A percentile compares a stretch with the other conserved stretches of the same genome.
phyloP scores from a whole-genome alignment of 2,797 vertebrate genomes.

The Nannoperca australis region DNA sequence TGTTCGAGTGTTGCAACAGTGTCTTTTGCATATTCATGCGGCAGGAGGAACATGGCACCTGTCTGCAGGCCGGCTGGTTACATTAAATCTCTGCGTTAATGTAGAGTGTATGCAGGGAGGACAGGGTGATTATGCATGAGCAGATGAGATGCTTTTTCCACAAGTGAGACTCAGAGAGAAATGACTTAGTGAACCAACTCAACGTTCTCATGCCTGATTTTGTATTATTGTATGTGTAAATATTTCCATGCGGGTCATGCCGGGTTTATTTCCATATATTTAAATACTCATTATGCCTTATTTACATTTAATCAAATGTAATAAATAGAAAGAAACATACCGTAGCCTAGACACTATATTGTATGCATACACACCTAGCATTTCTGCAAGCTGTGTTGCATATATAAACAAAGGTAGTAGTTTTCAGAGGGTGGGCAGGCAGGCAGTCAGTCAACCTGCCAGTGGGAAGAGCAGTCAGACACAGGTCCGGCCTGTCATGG shows the following conservation, averaged over 20 bases:
- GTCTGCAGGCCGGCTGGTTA: conserved; percentile 60
- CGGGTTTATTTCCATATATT: conserved; percentile 7
- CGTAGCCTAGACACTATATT: background rate
- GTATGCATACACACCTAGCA: background rate
- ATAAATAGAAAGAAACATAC: background rate
- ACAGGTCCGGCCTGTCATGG: conserved; percentile 50
- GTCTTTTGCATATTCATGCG: conserved; percentile 77
- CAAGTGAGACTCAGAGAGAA: conserved; percentile 28
- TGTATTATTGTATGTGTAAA: conserved; percentile 23
- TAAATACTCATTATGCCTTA: conserved; percentile 9
- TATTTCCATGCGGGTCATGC: conserved; percentile 20
- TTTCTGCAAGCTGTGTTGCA: background rate
- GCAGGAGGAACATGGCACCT: conserved; percentile 69
- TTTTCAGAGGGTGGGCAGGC: conserved; percentile 18
- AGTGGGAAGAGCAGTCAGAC: conserved; percentile 49
- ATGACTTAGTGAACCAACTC: conserved; percentile 39
- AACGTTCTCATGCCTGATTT: conserved; percentile 18
- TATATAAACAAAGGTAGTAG: conserved; percentile 35
- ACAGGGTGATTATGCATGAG: conserved; percentile 60
- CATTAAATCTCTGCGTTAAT: conserved; percentile 69
- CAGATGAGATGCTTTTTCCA: conserved; percentile 56
- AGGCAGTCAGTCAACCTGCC: conserved; percentile 37
- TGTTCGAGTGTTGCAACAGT: conserved; percentile 67
- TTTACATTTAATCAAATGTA: conserved; percentile 33
- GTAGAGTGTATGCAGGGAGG: conserved; percentile 64